Base-by-base conservation (phyloP, 2,888 invertebrate species). In the Acanthosepion pharaonis region DNA sequence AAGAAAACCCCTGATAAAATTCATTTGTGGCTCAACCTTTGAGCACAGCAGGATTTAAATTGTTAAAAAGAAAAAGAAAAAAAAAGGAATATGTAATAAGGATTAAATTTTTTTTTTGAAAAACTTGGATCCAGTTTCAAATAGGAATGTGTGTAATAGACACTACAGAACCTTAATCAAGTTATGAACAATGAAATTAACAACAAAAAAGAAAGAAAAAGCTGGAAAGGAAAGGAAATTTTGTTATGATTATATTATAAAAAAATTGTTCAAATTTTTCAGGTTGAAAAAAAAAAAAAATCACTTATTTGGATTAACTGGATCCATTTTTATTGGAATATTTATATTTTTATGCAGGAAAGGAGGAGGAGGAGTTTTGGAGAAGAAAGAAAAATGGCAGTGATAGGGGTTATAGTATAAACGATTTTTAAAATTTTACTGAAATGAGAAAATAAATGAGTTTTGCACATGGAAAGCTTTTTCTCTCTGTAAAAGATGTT, bases 241-340 rank as follows among this genome's bases (percentile, higher is more conserved):
- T 78, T 15, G n/a, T 78, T 59, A 59, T 23, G 59, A 59, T 51
- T 11, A 51, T 51, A 59, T 51, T 11, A 51, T 51, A 23, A 23
- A 20, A 59, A 78, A 15, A 78, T 78, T 78, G n/a, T n/a, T n/a
- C 78, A n/a, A 78, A 78, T 15, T 78, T 78, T 59, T 20, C 6
- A 23, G 20, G 59, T 5, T 59, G 5, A 78, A 78, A n/a, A 78
- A 78, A 3, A 11, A 15, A 11, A 78, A 78, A 78, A 33, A 78
- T 78, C n/a, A 78, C 33, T 78, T 78, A 78, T 78, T 33, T 78
- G n/a, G n/a, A n/a, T 78, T 78, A 78, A 78, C 78, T 78, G 78
- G 78, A 78, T 78, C n/a, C 78, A 78, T 78, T 33, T 78, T 78
- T 78, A 78, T 78, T 78, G n/a, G 33, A n/a, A 33, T 78, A 78